Percentiles rank a stretch among this genome's conserved stretches.
phyloP scores from a whole-genome alignment of 2,113 vertebrate species.

The Pheucticus melanocephalus region DNA sequence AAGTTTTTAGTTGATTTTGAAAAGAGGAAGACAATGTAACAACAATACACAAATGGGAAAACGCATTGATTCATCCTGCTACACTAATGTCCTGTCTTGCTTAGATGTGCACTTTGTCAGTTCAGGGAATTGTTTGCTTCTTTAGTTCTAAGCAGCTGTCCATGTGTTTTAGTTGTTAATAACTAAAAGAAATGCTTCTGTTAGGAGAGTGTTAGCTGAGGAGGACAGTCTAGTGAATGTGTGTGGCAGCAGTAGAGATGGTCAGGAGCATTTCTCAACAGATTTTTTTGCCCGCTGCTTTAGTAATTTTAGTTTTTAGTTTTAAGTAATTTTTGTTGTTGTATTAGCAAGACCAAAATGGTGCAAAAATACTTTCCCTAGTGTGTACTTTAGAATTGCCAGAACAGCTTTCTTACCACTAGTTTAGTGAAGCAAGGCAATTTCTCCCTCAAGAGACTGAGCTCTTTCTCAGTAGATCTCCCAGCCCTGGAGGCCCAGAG shows the following conservation, averaged over 20 bases:
- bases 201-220: neutral
- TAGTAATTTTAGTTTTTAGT: neutral
- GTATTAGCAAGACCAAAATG: neutral
- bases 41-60: neutral
- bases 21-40: neutral
- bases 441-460: neutral
- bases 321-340: neutral
- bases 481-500: neutral
- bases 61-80: neutral
- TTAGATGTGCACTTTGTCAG: neutral
- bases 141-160: neutral
- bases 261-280: neutral
- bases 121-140: neutral
- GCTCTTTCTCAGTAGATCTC: neutral
- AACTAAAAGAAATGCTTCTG: neutral
- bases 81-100: neutral
- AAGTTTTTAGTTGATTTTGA: neutral
- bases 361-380: neutral
- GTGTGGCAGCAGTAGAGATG: neutral
- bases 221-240: fast-evolving
- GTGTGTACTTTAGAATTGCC: neutral
- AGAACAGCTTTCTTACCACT: neutral
- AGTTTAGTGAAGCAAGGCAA: neutral
- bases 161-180: neutral
- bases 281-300: neutral